A percentile compares a stretch with the other conserved stretches of the same genome.
Evolutionary conservation across 2,888 invertebrate genomes (phyloP).

Genomic region (Aquatica leii): DNA sequence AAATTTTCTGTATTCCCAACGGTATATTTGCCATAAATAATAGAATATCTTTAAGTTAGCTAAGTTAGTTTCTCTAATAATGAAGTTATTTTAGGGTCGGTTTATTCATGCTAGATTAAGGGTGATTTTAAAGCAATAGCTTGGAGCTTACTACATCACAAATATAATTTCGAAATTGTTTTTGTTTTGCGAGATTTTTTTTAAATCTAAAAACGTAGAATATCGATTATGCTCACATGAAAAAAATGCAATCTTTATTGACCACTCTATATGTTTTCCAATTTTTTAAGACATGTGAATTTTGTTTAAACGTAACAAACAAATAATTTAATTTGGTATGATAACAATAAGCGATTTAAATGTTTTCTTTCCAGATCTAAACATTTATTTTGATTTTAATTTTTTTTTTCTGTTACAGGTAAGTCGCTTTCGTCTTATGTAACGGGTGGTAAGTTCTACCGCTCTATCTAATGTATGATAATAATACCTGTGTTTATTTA

Average conservation of each 20-base stretch:
- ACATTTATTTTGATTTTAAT: not conserved
- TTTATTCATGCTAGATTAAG: constrained; percentile 13
- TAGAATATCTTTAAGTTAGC: constrained; percentile 13
- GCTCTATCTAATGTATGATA: constrained; percentile 3
- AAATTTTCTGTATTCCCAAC: constrained; percentile 11
- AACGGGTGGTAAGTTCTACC: constrained; percentile 3
- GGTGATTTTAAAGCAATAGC: constrained; percentile 6
- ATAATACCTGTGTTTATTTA: constrained; percentile 10
- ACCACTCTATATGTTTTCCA: too few relatives aligned
- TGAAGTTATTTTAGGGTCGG: constrained; percentile 12
- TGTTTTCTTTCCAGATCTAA: too few relatives aligned
- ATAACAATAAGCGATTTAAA: too few relatives aligned
- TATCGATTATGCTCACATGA: too few relatives aligned
- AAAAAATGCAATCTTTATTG: too few relatives aligned
- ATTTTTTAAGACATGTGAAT: too few relatives aligned
- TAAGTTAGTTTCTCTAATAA: constrained; percentile 12
- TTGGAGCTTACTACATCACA: not conserved
- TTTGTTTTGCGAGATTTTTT: too few relatives aligned
- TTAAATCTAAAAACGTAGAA: too few relatives aligned
- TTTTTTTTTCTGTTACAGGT: constrained; percentile 3
- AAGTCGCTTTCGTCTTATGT: not conserved
- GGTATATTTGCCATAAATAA: constrained; percentile 13
- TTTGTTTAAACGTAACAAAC: too few relatives aligned
- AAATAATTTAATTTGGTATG: too few relatives aligned
- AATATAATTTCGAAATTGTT: not conserved